Conservation (phyloP, 2,888 invertebrate species). For the Bombylius major region DNA sequence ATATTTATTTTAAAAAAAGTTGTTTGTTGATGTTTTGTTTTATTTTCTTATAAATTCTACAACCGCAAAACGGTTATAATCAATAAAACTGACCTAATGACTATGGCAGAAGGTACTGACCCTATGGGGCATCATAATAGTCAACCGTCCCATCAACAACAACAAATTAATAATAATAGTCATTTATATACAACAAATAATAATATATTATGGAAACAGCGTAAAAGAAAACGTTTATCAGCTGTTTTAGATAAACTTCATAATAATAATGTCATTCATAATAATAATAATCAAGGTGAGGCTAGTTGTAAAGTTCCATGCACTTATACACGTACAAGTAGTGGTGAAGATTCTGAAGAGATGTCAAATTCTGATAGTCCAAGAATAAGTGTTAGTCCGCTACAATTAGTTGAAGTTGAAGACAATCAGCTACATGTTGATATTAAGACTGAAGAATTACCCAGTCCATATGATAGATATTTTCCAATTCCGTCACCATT, state of each 20-base stretch:
- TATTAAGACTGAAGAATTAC: constrained; percentile 36
- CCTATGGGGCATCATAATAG: constrained; percentile 42
- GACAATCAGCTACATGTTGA: constrained; percentile 31
- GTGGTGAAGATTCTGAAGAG: constrained; percentile 22
- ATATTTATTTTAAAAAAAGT: no score
- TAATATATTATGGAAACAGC: constrained; percentile 51
- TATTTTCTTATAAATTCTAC: no score
- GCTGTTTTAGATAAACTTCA: constrained; percentile 66
- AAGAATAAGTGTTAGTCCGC: constrained; percentile 32
- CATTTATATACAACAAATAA: constrained; percentile 48
- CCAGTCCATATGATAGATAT: constrained; percentile 35
- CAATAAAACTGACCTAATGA: constrained; percentile 42
- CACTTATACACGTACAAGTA: constrained; percentile 16
- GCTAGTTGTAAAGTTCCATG: constrained; percentile 11
- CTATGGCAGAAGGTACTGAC: constrained; percentile 59
- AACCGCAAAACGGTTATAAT: background rate
- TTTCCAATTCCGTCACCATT: constrained; percentile 35
- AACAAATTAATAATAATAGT: constrained; percentile 40
- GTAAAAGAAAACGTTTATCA: constrained; percentile 66
- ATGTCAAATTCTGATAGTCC: constrained; percentile 24
- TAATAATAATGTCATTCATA: constrained; percentile 38
- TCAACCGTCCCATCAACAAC: constrained; percentile 23
- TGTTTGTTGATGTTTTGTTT: no score
- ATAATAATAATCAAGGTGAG: constrained; percentile 19
- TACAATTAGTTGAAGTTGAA: constrained; percentile 23